phyloP scores from a whole-genome alignment of 2,888 invertebrate genomes.

The Caenorhabditis sinica region DNA sequence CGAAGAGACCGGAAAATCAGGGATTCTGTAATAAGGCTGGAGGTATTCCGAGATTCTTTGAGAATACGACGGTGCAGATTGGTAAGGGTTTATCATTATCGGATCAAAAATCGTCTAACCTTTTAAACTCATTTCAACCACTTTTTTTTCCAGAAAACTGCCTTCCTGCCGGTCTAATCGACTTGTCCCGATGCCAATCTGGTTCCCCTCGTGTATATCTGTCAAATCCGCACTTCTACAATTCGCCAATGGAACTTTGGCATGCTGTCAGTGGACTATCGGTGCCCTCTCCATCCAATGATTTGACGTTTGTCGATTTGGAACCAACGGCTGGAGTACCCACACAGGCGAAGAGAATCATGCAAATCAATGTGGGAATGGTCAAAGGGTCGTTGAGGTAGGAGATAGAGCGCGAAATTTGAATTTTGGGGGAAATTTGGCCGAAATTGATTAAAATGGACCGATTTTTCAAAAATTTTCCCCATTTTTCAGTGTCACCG shows the following conservation, averaged over 20 bases:
- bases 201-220: slow-evolving; percentile 80
- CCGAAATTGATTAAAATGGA: not conserved
- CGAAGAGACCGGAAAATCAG: slow-evolving; percentile 69
- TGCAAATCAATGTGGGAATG: slow-evolving; percentile 82
- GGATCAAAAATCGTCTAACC: no score
- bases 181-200: slow-evolving; percentile 79
- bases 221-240: slow-evolving; percentile 80
- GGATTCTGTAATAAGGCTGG: slow-evolving; percentile 79
- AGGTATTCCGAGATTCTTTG: slow-evolving; percentile 76
- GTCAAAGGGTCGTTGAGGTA: slow-evolving; percentile 75
- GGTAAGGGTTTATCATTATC: no score
- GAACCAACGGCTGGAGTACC: slow-evolving; percentile 80
- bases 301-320: slow-evolving; percentile 78
- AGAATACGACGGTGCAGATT: slow-evolving; percentile 76
- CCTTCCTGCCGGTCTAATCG: slow-evolving; percentile 80
- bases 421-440: not conserved
- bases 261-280: slow-evolving; percentile 76
- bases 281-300: slow-evolving; percentile 70
- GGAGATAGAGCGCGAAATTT: slow-evolving; percentile 68
- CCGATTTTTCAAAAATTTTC: slow-evolving; percentile 49
- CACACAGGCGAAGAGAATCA: slow-evolving; percentile 76
- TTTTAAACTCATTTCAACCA: not conserved
- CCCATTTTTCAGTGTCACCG: slow-evolving; percentile 45
- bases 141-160: slow-evolving; percentile 73
- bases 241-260: slow-evolving; percentile 75